Evolutionary conservation across 2,888 invertebrate genomes (phyloP).

Genomic region (Drosophila borborema): DNA sequence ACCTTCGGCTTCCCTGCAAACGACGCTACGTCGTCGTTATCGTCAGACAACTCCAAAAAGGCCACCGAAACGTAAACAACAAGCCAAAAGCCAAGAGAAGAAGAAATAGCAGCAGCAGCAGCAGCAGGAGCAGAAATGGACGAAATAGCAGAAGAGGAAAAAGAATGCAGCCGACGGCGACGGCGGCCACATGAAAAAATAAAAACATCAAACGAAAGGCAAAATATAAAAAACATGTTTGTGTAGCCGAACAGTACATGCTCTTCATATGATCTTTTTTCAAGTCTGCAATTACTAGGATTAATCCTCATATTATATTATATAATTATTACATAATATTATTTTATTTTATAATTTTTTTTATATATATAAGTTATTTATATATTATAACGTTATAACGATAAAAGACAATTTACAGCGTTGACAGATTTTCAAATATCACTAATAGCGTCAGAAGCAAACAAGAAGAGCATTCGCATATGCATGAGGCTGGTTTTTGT

Average conservation of each 20-base stretch:
- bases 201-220: slow-evolving; percentile 50
- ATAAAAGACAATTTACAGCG: no score
- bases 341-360: no score
- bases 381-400: no score
- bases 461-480: slow-evolving; percentile 10
- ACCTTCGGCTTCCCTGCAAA: slow-evolving; percentile 18
- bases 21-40: slow-evolving; percentile 19
- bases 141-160: slow-evolving; percentile 18
- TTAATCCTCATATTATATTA: no score
- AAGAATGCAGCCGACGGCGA: slow-evolving; percentile 55
- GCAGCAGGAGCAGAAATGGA: slow-evolving; percentile 17
- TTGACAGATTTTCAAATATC: neutral
- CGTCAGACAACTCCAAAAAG: slow-evolving; percentile 48
- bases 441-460: neutral
- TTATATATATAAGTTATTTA: no score
- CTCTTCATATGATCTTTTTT: slow-evolving; percentile 18
- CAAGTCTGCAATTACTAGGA: neutral
- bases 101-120: slow-evolving; percentile 16
- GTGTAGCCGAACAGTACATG: slow-evolving; percentile 30
- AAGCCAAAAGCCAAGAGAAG: slow-evolving; percentile 31
- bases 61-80: slow-evolving; percentile 28
- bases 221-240: neutral
- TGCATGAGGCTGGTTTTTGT: slow-evolving; percentile 29
- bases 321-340: no score
- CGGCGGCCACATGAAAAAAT: slow-evolving; percentile 60